These are phyloP conservation scores for Tachysurus vachellii DNA, from an alignment of 2,113 vertebrate species.

Conservation along the genomic window DNA sequence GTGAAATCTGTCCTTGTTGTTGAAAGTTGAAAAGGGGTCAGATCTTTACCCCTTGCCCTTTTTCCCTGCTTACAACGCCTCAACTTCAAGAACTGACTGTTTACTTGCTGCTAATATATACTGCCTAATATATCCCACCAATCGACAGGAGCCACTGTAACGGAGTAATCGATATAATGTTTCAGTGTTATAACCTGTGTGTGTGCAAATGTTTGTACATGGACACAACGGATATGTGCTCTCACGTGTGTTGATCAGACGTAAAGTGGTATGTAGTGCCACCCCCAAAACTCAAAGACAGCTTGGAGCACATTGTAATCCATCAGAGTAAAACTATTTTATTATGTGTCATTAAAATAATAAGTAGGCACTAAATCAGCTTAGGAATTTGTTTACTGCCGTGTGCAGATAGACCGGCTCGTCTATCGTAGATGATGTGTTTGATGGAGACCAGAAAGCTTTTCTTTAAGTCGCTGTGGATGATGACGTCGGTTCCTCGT, in stretches of 20 bases:
- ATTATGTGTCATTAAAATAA: not conserved
- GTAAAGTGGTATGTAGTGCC: not conserved
- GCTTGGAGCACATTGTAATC: not conserved
- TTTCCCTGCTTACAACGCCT: too few relatives aligned
- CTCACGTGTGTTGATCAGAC: not conserved
- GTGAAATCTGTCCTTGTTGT: not conserved
- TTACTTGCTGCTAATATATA: too few relatives aligned
- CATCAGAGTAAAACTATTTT: not conserved
- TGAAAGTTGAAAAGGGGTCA: not conserved
- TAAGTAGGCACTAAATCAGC: not conserved
- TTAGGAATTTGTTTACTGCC: not conserved
- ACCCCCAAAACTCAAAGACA: not conserved
- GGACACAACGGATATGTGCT: not conserved
- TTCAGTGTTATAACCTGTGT: too few relatives aligned
- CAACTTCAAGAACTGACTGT: too few relatives aligned
- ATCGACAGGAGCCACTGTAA: too few relatives aligned
- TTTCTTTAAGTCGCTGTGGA: not conserved
- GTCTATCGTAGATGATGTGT: not conserved
- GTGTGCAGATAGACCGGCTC: not conserved
- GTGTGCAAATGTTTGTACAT: too few relatives aligned
- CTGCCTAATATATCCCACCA: too few relatives aligned
- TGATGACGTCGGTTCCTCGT: not conserved
- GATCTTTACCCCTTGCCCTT: too few relatives aligned
- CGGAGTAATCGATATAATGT: too few relatives aligned
- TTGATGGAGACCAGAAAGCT: too few relatives aligned